Conservation (phyloP, 2,797 vertebrate genomes). For the Bryconaethiops microstoma region DNA sequence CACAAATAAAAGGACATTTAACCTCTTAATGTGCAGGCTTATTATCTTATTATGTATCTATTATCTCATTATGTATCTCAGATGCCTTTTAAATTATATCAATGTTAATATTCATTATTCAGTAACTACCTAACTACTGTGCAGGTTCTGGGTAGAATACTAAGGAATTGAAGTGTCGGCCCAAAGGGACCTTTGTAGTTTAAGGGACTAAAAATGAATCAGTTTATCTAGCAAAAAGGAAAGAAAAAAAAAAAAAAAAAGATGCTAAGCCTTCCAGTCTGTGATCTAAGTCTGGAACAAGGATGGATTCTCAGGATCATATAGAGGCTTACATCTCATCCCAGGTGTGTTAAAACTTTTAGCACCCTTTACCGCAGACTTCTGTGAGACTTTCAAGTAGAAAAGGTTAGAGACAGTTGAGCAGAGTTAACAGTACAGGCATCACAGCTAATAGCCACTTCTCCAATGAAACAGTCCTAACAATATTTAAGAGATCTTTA, state of each 20-base stretch:
- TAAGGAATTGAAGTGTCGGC: too few relatives aligned
- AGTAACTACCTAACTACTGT: background rate
- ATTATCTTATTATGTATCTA: too few relatives aligned
- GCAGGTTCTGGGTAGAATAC: too few relatives aligned
- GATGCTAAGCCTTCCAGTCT: background rate
- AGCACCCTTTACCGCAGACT: slow-evolving; percentile 61
- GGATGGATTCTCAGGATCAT: slow-evolving; percentile 45
- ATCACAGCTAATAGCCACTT: slow-evolving; percentile 51
- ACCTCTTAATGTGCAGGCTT: too few relatives aligned
- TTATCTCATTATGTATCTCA: too few relatives aligned
- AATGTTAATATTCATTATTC: background rate
- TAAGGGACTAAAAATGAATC: too few relatives aligned
- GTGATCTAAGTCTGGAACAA: background rate
- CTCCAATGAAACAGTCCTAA: slow-evolving; percentile 35
- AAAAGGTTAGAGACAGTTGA: slow-evolving; percentile 57
- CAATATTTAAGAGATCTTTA: slow-evolving; percentile 5
- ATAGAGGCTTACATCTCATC: slow-evolving; percentile 66
- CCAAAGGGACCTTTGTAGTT: too few relatives aligned
- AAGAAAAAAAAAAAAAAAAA: background rate
- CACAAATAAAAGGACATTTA: background rate
- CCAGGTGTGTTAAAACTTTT: slow-evolving; percentile 54
- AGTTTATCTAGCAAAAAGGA: background rate
- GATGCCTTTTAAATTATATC: too few relatives aligned
- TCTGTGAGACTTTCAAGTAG: slow-evolving; percentile 32
- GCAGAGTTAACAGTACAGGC: slow-evolving; percentile 60